These are phyloP conservation scores for Euwallacea similis DNA, from an alignment of 1,140 invertebrate species.

Conservation along the genomic window DNA sequence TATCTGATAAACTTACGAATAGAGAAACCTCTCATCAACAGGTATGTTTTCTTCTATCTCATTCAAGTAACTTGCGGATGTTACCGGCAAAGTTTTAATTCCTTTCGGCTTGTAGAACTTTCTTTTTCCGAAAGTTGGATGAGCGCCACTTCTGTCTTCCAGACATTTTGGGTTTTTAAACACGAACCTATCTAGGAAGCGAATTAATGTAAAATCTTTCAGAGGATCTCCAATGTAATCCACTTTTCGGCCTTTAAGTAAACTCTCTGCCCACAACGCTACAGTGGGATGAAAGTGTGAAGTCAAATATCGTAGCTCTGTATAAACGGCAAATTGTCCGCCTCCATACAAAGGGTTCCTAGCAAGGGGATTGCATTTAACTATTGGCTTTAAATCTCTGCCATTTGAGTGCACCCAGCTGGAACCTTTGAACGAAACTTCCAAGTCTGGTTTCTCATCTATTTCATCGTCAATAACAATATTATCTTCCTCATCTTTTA, in stretches of 20 bases:
- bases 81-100: conserved; percentile 64
- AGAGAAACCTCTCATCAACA: conserved; percentile 80
- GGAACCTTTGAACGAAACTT: conserved; percentile 29
- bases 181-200: conserved; percentile 92
- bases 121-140: conserved; percentile 61
- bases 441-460: neutral
- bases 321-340: conserved; percentile 66
- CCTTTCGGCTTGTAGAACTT: conserved; percentile 66
- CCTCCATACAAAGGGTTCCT: conserved; percentile 85
- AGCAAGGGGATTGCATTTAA: conserved; percentile 69
- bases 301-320: conserved; percentile 72
- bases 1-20: conserved; percentile 59
- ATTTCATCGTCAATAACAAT: conserved; percentile 5
- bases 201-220: conserved; percentile 84
- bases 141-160: conserved; percentile 55
- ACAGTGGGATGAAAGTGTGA: conserved; percentile 91
- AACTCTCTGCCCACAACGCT: conserved; percentile 79
- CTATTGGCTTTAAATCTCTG: conserved; percentile 38
- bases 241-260: conserved; percentile 75
- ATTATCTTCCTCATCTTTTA: conserved; percentile 45
- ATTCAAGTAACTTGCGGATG: conserved; percentile 69
- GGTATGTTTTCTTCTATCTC: conserved; percentile 71
- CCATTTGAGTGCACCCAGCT: conserved; percentile 46
- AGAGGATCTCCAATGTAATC: conserved; percentile 90
- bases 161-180: conserved; percentile 93